Percentiles rank a stretch among this genome's conserved stretches.
Conservation (phyloP, 2,113 vertebrate species). For the Gallinago paraguaiae region DNA sequence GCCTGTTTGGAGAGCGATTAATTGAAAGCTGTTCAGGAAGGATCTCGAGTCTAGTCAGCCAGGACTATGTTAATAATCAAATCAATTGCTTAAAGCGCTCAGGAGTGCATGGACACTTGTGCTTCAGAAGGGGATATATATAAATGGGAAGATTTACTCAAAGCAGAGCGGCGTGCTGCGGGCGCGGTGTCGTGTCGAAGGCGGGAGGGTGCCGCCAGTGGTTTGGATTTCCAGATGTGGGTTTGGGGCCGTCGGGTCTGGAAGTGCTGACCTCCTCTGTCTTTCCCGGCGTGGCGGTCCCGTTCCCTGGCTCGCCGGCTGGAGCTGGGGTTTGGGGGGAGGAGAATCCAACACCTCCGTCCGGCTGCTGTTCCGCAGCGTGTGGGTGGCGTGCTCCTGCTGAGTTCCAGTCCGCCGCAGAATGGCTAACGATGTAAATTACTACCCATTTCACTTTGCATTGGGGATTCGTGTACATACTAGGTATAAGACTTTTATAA, state of each 20-base stretch:
- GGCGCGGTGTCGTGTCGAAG: too few species aligned
- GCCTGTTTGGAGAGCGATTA: not conserved
- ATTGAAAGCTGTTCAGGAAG: not conserved
- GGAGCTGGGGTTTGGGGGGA: not conserved
- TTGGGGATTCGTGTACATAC: conserved; percentile 65
- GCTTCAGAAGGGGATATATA: not conserved
- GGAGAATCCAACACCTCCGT: not conserved
- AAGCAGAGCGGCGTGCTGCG: not conserved
- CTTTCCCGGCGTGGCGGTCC: not conserved
- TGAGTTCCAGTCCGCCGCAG: conserved; percentile 41
- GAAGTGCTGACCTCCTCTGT: not conserved
- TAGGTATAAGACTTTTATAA: conserved; percentile 70
- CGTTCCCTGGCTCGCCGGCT: not conserved
- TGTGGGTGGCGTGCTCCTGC: conserved; percentile 29
- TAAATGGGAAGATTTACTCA: not conserved
- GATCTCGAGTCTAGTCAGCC: not conserved
- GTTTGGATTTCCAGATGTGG: not conserved
- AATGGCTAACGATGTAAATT: conserved; percentile 59
- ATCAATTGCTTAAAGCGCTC: not conserved
- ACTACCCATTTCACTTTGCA: conserved; percentile 42
- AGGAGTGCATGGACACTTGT: not conserved
- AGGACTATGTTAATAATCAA: not conserved
- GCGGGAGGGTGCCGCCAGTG: not conserved
- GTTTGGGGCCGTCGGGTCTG: not conserved
- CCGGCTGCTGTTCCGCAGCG: not conserved